Evolutionary conservation across 1,140 invertebrate species (phyloP), one percentile per base, ranked within the genome.

Genomic region (Bombus sylvicola): DNA sequence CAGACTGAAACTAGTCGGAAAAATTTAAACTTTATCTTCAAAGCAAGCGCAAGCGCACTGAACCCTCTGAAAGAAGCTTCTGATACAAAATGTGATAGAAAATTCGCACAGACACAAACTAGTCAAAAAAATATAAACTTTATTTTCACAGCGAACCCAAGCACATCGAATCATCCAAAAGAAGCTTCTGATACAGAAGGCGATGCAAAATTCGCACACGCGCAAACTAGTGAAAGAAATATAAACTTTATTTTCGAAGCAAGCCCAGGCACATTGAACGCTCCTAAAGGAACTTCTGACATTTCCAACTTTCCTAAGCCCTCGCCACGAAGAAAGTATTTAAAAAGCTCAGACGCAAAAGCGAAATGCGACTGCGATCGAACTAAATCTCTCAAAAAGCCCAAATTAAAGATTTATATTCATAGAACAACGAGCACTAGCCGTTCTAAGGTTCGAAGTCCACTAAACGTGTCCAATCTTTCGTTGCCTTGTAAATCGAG

Each of bases 401-500:
- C 57, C 3, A 89, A 75, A 47, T 34, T 90, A 0, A 88, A 81
- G n/a, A 15, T 90, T 10, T 43, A 85, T 39, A n/a, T 90, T 41
- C 59, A 69, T 4, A 80, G 74, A 34, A 9, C 59, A 13, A 53
- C 15, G 8, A 82, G n/a, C 6, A 78, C 53, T 8, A 37, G 43
- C 1, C 15, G 39, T 13, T n/a, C n/a, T 0, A 57, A 31, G 22
- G 3, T 57, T 18, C 66, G 43, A 1, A 34, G 31, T 2, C 0
- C 57, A 12, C n/a, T 31, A 25, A 87, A 73, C 18, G 31, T 83
- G 8, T 47, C 78, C 31, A 85, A 57, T 34, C 66, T 92, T 2
- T 62, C 37, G 10, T 34, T 93, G 22, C 92, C 92, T 12, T 93
- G 92, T 68, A 91, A 88, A 47, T 77, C 81, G 12, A 83, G 87